Evolutionary conservation across 2,888 invertebrate genomes (phyloP).

Genomic region (Heliconius hortense): DNA sequence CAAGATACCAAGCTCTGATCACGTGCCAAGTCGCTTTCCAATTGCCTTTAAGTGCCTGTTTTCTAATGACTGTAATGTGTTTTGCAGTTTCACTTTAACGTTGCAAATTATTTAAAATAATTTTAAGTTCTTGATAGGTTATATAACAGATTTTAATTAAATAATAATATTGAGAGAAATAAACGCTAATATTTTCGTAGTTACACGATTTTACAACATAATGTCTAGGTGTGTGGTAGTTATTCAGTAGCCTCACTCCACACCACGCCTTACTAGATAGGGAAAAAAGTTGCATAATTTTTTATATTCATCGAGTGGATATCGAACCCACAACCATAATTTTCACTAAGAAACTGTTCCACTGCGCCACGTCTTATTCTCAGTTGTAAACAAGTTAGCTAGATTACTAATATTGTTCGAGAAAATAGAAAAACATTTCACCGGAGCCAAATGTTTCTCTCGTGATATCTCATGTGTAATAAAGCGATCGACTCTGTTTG

Average conservation of each 20-base stretch:
- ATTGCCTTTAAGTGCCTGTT: conserved; percentile 28
- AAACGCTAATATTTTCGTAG: too few relatives aligned
- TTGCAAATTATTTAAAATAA: neutral
- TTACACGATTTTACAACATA: neutral
- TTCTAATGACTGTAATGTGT: conserved; percentile 23
- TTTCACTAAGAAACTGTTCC: neutral
- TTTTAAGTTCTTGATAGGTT: neutral
- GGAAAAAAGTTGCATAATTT: neutral
- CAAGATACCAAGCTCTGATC: conserved; percentile 31
- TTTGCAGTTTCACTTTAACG: conserved; percentile 14
- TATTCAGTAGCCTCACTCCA: too few relatives aligned
- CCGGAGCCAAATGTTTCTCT: conserved; percentile 18
- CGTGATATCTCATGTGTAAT: conserved; percentile 31
- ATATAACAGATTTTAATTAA: neutral
- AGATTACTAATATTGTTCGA: conserved; percentile 5
- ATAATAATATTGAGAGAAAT: neutral
- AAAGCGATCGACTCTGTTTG: conserved; percentile 31
- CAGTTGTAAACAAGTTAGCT: neutral
- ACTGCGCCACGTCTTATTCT: neutral
- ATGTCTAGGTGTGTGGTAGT: too few relatives aligned
- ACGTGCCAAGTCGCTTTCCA: conserved; percentile 39
- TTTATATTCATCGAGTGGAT: neutral
- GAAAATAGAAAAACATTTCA: conserved; percentile 20
- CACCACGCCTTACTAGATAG: too few relatives aligned
- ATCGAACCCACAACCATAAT: neutral